Conservation (phyloP, 2,888 invertebrate species). For the Anoncus sp. region DNA sequence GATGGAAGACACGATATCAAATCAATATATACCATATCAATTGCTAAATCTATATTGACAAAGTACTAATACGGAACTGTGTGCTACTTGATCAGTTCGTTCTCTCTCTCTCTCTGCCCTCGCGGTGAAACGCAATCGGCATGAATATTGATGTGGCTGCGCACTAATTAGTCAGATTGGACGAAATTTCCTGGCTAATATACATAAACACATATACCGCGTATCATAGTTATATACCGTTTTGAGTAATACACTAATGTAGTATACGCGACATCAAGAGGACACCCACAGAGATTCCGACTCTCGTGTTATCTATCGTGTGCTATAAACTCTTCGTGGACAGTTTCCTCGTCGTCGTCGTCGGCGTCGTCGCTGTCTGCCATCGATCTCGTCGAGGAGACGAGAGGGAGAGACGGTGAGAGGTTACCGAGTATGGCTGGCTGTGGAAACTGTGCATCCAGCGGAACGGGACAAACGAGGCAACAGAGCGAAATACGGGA, state of each 20-base stretch:
- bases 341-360: constrained; percentile 38
- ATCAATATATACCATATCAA: constrained; percentile 20
- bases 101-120: neutral
- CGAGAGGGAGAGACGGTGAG: neutral
- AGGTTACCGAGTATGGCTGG: constrained; percentile 4
- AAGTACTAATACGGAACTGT: constrained; percentile 27
- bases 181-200: constrained; percentile 55
- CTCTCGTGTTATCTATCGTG: constrained; percentile 29
- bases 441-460: constrained; percentile 12
- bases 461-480: constrained; percentile 8
- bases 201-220: constrained; percentile 47
- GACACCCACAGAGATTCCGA: constrained; percentile 34
- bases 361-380: constrained; percentile 4
- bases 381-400: constrained; percentile 1
- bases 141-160: constrained; percentile 48
- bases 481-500: constrained; percentile 19
- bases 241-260: neutral
- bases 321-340: constrained; percentile 35
- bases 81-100: constrained; percentile 2
- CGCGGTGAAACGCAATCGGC: constrained; percentile 36
- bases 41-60: constrained; percentile 47
- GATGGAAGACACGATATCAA: constrained; percentile 6
- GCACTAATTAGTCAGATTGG: constrained; percentile 59
- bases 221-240: neutral
- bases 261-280: constrained; percentile 4